Conservation (phyloP, 2,888 invertebrate genomes). For the Cheilosia grossa region DNA sequence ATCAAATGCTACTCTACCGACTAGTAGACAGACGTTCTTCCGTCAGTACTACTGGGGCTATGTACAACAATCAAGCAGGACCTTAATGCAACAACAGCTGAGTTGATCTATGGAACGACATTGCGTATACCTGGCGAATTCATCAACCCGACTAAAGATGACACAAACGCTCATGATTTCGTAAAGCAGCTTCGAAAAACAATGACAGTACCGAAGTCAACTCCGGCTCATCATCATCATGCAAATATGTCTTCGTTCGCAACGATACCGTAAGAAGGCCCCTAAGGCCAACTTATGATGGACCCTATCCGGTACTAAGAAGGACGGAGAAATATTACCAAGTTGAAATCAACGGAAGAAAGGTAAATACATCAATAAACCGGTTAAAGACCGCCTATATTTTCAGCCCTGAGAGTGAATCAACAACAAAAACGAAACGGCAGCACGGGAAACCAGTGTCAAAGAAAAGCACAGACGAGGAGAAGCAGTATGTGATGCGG, state of each 20-base stretch:
- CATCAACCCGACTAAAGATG: background rate
- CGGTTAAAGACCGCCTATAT: too few species aligned
- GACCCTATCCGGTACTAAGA: conserved; percentile 74
- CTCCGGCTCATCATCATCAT: conserved; percentile 33
- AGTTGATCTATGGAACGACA: conserved; percentile 77
- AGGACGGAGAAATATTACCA: conserved; percentile 17
- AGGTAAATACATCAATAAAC: background rate
- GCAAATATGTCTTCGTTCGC: conserved; percentile 50
- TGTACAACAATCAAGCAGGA: conserved; percentile 76
- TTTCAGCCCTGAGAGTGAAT: too few species aligned
- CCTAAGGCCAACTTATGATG: conserved; percentile 45
- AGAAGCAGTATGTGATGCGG: too few species aligned
- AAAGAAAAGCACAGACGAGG: too few species aligned
- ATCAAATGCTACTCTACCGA: too few species aligned
- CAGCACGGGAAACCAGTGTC: too few species aligned
- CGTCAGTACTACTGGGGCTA: conserved; percentile 78
- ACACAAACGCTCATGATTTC: conserved; percentile 44
- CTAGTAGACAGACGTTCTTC: conserved; percentile 73
- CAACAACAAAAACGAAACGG: too few species aligned
- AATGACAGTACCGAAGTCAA: conserved; percentile 6
- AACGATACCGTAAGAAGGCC: conserved; percentile 37
- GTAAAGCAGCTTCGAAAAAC: conserved; percentile 27
- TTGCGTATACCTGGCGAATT: conserved; percentile 76
- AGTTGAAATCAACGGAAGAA: conserved; percentile 4
- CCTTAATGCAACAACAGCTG: conserved; percentile 76